Evolutionary conservation across 1,140 invertebrate genomes (phyloP).

Genomic region (Scaptodrosophila lebanonensis): DNA sequence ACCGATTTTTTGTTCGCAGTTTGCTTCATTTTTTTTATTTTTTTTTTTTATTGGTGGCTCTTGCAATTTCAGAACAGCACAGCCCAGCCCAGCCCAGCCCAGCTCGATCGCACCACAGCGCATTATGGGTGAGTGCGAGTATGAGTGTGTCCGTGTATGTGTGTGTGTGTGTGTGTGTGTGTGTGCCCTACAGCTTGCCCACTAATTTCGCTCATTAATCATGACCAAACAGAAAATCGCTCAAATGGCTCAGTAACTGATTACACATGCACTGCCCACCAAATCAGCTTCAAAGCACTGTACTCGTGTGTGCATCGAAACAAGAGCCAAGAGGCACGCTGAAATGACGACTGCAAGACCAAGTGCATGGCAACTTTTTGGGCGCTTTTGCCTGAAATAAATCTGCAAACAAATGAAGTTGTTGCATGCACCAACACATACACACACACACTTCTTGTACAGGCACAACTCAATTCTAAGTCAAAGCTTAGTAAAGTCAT

Average conservation of each 20-base stretch:
- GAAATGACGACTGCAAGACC: constrained; percentile 3
- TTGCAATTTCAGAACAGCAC: too few relatives aligned
- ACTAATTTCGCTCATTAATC: constrained; percentile 74
- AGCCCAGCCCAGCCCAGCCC: too few relatives aligned
- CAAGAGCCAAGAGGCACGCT: constrained; percentile 47
- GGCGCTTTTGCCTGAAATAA: constrained; percentile 47
- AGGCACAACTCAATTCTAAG: constrained; percentile 19
- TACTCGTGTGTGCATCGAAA: too few relatives aligned
- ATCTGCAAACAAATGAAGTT: constrained; percentile 74
- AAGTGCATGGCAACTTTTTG: constrained; percentile 38
- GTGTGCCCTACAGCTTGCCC: constrained; percentile 3
- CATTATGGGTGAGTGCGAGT: too few relatives aligned
- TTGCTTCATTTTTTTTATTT: not conserved
- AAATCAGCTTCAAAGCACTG: too few relatives aligned
- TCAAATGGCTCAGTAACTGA: constrained; percentile 35
- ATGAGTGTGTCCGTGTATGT: too few relatives aligned
- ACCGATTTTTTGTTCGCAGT: not conserved
- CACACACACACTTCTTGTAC: too few relatives aligned
- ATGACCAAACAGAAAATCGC: constrained; percentile 29
- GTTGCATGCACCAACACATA: too few relatives aligned
- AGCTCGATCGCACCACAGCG: too few relatives aligned
- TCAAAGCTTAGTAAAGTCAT: constrained; percentile 57
- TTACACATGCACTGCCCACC: constrained; percentile 62
- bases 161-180: too few relatives aligned
- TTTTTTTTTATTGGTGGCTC: not conserved